These are phyloP conservation scores for Teleogryllus occipitalis DNA, from an alignment of 1,140 invertebrate genomes.

Conservation along the genomic window DNA sequence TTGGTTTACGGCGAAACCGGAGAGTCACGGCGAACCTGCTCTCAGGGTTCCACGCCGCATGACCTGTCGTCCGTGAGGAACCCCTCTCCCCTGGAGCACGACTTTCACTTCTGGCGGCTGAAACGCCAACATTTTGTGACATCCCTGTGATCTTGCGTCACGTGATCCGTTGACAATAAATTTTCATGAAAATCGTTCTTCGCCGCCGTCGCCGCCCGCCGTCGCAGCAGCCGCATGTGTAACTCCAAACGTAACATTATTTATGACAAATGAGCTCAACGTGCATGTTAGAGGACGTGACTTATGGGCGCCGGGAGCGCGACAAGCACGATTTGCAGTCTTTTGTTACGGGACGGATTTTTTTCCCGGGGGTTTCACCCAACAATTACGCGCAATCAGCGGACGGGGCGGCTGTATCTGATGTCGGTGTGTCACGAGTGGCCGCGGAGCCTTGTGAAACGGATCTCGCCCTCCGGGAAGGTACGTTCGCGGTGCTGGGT, in stretches of 20 bases:
- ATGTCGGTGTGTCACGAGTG: background rate
- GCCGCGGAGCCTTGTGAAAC: background rate
- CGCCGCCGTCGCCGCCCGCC: too few species aligned
- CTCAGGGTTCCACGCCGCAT: background rate
- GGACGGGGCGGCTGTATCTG: background rate
- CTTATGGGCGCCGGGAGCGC: background rate
- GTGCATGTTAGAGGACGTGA: background rate
- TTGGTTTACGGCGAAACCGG: background rate
- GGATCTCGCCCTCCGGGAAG: background rate
- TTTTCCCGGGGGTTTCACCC: background rate
- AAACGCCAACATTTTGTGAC: background rate
- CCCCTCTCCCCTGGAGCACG: background rate
- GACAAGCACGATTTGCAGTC: background rate
- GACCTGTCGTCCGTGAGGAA: background rate
- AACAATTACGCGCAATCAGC: conserved; percentile 1
- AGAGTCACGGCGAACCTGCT: background rate
- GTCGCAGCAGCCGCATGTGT: background rate
- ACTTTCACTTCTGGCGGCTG: background rate
- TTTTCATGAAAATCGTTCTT: background rate
- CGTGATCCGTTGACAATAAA: conserved; percentile 1
- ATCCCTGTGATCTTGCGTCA: background rate
- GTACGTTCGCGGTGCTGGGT: too few species aligned
- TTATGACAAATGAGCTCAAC: background rate
- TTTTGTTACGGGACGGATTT: background rate
- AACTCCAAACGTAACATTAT: background rate